Percentiles rank a stretch among this genome's conserved stretches.
These are phyloP conservation scores for Polyommatus icarus DNA, from an alignment of 2,888 invertebrate genomes.

Conservation along the genomic window DNA sequence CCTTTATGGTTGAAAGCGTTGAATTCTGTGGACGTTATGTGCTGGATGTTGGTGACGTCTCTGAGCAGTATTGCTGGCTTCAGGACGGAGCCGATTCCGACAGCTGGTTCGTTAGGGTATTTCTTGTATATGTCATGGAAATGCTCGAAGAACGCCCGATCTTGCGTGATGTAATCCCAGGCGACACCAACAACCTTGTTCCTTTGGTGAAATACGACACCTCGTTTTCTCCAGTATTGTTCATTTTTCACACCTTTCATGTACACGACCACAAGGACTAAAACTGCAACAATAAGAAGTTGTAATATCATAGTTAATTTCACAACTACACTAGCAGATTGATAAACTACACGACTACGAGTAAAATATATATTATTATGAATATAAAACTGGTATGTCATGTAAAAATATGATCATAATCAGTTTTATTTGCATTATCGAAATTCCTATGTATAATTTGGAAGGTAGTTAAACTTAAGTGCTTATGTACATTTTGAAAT, in stretches of 20 bases:
- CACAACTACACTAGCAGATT: too few species aligned
- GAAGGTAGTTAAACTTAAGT: too few species aligned
- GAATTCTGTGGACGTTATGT: constrained; percentile 45
- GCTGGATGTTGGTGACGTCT: constrained; percentile 40
- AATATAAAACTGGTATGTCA: too few species aligned
- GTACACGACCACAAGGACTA: constrained; percentile 2
- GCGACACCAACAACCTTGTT: constrained; percentile 50
- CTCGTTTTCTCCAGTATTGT: constrained; percentile 55
- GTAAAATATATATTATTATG: too few species aligned
- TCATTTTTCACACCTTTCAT: constrained; percentile 47
- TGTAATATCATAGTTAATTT: not conserved
- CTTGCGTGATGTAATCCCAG: constrained; percentile 49
- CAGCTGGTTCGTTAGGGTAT: constrained; percentile 51
- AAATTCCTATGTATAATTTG: too few species aligned
- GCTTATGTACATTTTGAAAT: too few species aligned
- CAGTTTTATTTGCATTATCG: too few species aligned
- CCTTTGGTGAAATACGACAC: constrained; percentile 48
- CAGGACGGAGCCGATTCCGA: constrained; percentile 47
- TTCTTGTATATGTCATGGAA: constrained; percentile 50
- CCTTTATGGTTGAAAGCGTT: constrained; percentile 55
- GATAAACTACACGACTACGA: too few species aligned
- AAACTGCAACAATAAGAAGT: not conserved
- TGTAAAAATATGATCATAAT: too few species aligned
- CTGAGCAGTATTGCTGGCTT: constrained; percentile 42
- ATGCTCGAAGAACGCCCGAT: constrained; percentile 51